A percentile compares a stretch with the other conserved stretches of the same genome.
These are phyloP conservation scores for Himalopsyche phryganea DNA, from an alignment of 1,140 invertebrate species.

Conservation along the genomic window DNA sequence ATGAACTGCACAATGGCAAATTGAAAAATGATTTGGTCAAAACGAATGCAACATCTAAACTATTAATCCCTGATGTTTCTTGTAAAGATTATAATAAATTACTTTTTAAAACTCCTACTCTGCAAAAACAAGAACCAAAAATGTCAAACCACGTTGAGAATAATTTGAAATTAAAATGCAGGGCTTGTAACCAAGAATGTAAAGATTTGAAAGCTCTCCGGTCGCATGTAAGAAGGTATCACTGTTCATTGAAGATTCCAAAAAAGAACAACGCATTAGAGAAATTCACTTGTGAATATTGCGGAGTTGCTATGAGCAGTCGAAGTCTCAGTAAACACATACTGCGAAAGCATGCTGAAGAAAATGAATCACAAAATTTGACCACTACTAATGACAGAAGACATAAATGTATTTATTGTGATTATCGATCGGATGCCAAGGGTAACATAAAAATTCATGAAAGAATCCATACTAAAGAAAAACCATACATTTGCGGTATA, in stretches of 20 bases:
- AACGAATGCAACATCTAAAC: too few relatives aligned
- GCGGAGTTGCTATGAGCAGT: neutral
- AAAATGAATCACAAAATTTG: constrained; percentile 13
- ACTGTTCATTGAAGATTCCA: neutral
- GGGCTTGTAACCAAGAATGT: neutral
- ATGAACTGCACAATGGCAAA: too few relatives aligned
- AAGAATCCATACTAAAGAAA: constrained; percentile 15
- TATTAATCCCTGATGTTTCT: too few relatives aligned
- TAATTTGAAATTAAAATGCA: neutral
- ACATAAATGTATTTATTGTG: constrained; percentile 14
- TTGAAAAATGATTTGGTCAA: too few relatives aligned
- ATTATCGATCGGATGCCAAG: constrained; percentile 10
- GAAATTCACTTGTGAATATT: neutral
- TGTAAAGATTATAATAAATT: too few relatives aligned
- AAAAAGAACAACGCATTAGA: neutral
- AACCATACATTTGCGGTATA: constrained; percentile 12
- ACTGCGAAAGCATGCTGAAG: constrained; percentile 3
- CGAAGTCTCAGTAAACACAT: constrained; percentile 1
- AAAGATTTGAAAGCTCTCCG: neutral
- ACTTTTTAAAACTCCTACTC: too few relatives aligned
- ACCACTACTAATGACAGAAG: neutral
- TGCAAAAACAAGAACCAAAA: too few relatives aligned
- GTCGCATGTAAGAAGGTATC: constrained; percentile 4
- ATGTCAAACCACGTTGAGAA: too few relatives aligned
- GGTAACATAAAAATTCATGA: constrained; percentile 9